Evolutionary conservation across 2,888 invertebrate genomes (phyloP).

Genomic region (Drosophila lutescens): DNA sequence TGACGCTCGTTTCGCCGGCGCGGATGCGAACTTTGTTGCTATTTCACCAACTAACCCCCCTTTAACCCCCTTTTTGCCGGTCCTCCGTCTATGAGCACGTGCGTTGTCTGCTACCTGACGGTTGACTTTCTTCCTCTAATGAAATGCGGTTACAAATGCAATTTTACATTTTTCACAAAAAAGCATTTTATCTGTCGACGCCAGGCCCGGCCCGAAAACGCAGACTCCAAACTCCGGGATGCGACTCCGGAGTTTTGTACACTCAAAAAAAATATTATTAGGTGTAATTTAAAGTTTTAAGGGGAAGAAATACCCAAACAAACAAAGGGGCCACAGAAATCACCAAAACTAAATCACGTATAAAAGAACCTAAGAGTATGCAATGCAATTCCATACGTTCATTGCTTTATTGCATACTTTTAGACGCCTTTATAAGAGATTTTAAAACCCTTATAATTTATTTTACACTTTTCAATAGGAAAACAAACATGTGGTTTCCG

Average conservation of each 20-base stretch:
- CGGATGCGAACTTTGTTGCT: conserved; percentile 57
- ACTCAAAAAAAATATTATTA: not conserved
- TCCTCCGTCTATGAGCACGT: conserved; percentile 48
- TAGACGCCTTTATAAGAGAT: no score
- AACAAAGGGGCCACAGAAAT: no score
- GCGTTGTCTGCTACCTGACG: conserved; percentile 63
- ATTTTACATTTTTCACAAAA: conserved; percentile 74
- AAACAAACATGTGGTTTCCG: no score
- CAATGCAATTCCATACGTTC: no score
- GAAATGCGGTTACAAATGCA: conserved; percentile 78
- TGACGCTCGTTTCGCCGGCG: conserved; percentile 67
- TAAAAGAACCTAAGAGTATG: no score
- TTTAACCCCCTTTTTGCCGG: not conserved
- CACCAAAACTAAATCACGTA: no score
- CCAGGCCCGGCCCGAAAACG: conserved; percentile 50
- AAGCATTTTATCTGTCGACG: conserved; percentile 75
- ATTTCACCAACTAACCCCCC: conserved; percentile 38
- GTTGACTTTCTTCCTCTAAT: conserved; percentile 77
- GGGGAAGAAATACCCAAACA: no score
- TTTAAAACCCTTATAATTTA: no score
- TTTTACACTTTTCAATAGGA: no score
- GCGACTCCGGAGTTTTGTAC: conserved; percentile 2
- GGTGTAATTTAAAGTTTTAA: no score
- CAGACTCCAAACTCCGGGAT: conserved; percentile 39
- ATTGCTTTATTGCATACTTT: not conserved